Base-by-base conservation (phyloP, 2,888 invertebrate genomes). In the Standfussiana lucernea region DNA sequence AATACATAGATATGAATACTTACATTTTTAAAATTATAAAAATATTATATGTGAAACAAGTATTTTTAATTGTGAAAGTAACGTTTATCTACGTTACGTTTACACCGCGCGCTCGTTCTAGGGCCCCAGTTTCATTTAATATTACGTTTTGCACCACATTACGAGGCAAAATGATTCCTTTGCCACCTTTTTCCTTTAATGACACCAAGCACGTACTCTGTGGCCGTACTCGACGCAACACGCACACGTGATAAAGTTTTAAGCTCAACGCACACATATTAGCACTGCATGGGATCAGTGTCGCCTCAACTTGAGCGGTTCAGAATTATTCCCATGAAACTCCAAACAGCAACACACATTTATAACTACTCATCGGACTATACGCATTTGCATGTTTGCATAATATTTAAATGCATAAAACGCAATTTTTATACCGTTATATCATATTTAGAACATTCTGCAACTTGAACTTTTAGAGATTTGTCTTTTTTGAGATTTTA, bases 121-220 rank as follows among this genome's bases (percentile, higher is more conserved):
- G 37, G 37, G 37, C 37, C 37, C 8, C 18, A 21, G 47, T 78
- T 28, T 47, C 35, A 28, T 78, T 68, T 24, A 59, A 24, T 28
- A n/a, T 53, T 45, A 1, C 28, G 15, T 62, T 79, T 62, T 42
- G 28, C 15, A 70, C 15, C 21, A n/a, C 42, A 50, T 61, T 37
- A 62, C 28, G 61, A 28, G 28, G 50, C 42, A 62, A 79, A 79
- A 53, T 62, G 13, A 45, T 53, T 37, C 21, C 42, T 45, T 53
- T 37, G 6, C 50, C 28, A 8, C 21, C n/a, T 53, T 53, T 15
- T 15, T 6, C 75, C n/a, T 45, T 77, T 72, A 62, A 71, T 79
- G 50, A 79, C 28, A 79, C 80, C 24, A 35, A 40, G 37, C 77
- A 80, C 77, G 70, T 82, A 64, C 18, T 32, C 59, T 65, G 65